Evolutionary conservation across 2,113 vertebrate species (phyloP).

Genomic region (Hyperopisus bebe): DNA sequence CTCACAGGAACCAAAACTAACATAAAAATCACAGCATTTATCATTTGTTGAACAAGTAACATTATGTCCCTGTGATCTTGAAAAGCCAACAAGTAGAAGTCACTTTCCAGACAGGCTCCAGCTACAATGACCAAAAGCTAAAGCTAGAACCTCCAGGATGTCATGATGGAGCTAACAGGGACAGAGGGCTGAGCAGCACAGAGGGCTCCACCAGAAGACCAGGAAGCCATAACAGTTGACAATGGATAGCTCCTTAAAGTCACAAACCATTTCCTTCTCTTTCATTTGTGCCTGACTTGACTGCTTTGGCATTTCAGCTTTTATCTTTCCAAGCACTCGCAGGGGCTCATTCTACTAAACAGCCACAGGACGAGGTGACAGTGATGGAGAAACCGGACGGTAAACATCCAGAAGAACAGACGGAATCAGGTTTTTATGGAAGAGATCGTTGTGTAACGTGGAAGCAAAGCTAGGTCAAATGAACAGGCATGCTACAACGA

Average conservation of each 20-base stretch:
- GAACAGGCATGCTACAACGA: neutral
- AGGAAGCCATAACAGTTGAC: neutral
- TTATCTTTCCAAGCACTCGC: neutral
- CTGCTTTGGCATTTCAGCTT: neutral
- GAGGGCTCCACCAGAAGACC: neutral
- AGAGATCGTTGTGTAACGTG: neutral
- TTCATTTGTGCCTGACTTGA: neutral
- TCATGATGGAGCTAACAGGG: neutral
- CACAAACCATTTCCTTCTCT: neutral
- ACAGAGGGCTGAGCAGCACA: neutral
- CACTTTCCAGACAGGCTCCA: neutral
- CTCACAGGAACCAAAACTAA: neutral
- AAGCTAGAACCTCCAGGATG: neutral
- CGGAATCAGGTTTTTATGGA: neutral
- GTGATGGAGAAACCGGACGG: neutral
- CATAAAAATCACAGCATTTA: neutral
- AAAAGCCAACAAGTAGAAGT: neutral
- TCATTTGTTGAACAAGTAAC: neutral
- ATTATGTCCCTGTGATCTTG: neutral
- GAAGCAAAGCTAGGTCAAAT: constrained; percentile 7
- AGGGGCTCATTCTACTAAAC: neutral
- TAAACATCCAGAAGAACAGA: neutral
- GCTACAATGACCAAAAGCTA: neutral
- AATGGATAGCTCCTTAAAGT: neutral
- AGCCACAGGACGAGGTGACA: neutral